Evolutionary conservation across 1,140 invertebrate species (phyloP), one percentile per base, ranked within the genome.

Genomic region (Drosophila pruinosa): DNA sequence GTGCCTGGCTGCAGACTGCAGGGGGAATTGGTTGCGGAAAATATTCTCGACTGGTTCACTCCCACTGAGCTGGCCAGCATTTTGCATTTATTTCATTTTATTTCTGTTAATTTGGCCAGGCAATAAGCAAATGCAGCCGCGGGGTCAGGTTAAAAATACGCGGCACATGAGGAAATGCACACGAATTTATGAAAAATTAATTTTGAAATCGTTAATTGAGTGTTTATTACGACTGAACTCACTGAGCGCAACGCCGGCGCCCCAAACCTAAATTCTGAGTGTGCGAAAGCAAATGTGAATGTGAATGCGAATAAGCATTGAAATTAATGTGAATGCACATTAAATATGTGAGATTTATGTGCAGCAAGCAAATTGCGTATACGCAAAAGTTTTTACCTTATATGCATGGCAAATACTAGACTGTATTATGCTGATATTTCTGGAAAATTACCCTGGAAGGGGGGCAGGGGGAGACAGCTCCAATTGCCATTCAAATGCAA

Each of bases 161-260:
- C 43, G 34, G 57, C 34, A 81, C 59, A 88, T 72, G 65, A 88
- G 78, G 77, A 82, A 86, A 75, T 81, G 77, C 74, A 63, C 65
- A 59, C 48, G 78, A 82, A 82, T 72, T 64, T 82, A 88, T 89
- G 86, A 89, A 90, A 90, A 90, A 90, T 90, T 90, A 90, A 90
- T 89, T 89, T 82, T 77, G 70, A 90, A 90, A 89, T 90, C 89
- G 83, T 90, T 90, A 90, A 90, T 90, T 90, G 89, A 90, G 89
- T 90, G 89, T 90, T 90, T 90, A 90, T 90, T 78, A 73, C 77
- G 14, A 59, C 47, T 14, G 54, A 31, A 24, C 54, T 57, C 63
- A 72, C 7, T 45, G 54, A 72, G 63, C 54, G 69, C 62, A 12
- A 53, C 57, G 57, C 45, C 50, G 56, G 58, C 65, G 65, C 58